Evolutionary conservation across 2,888 invertebrate genomes (phyloP).

Genomic region (Carabus problematicus): DNA sequence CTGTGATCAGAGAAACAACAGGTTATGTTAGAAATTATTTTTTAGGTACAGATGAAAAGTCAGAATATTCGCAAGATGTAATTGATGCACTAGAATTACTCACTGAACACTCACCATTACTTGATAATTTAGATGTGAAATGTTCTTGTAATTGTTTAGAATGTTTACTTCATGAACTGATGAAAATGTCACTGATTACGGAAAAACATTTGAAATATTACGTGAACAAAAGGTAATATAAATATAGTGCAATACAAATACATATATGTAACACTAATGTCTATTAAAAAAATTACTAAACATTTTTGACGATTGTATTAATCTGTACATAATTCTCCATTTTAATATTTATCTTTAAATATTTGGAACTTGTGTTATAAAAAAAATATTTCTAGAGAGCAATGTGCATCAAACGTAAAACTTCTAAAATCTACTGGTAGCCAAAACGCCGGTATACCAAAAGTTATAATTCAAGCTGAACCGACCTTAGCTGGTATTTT

Average conservation of each 20-base stretch:
- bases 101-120: conserved; percentile 81
- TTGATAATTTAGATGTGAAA: conserved; percentile 89
- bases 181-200: conserved; percentile 78
- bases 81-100: conserved; percentile 84
- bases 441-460: conserved; percentile 74
- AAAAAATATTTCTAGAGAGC: conserved; percentile 65
- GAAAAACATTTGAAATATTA: conserved; percentile 80
- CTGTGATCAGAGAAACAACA: neutral
- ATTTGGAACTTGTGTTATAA: neutral
- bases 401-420: conserved; percentile 67
- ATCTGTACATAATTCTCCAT: no score
- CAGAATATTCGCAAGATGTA: conserved; percentile 77
- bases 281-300: no score
- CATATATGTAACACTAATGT: neutral
- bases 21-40: neutral
- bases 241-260: neutral
- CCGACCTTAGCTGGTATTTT: conserved; percentile 87
- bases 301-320: no score
- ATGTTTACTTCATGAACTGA: conserved; percentile 81
- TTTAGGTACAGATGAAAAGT: conserved; percentile 61
- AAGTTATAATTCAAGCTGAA: conserved; percentile 85
- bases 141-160: conserved; percentile 89
- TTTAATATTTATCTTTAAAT: neutral
- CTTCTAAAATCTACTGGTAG: conserved; percentile 73
- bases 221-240: conserved; percentile 64